phyloP scores from a whole-genome alignment of 2,797 vertebrate genomes.

The Muscicapa striata region DNA sequence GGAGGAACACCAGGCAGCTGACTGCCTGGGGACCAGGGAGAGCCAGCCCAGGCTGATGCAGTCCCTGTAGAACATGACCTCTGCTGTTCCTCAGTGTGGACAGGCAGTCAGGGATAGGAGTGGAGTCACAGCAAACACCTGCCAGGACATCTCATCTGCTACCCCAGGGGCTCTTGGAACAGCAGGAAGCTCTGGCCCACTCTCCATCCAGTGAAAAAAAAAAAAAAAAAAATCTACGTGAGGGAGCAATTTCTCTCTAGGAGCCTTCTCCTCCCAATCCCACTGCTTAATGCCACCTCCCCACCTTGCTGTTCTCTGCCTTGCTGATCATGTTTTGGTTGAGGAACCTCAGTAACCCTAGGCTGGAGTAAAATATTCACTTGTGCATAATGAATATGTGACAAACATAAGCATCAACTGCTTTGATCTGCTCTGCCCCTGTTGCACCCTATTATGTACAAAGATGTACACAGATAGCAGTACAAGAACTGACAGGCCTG shows the following conservation, averaged over 20 bases:
- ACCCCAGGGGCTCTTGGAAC: background rate
- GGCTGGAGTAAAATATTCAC: background rate
- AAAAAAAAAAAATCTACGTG: rapidly evolving
- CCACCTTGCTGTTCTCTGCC: background rate
- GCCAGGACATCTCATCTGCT: background rate
- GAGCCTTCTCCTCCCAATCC: background rate
- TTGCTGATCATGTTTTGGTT: background rate
- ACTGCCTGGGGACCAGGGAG: background rate
- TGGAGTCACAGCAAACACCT: background rate
- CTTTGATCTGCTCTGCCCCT: background rate
- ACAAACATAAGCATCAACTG: background rate
- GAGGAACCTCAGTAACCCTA: background rate
- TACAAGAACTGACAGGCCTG: background rate
- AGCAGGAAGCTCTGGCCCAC: background rate
- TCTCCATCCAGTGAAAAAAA: background rate
- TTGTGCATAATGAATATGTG: background rate
- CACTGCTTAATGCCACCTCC: background rate
- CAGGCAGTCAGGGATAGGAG: background rate
- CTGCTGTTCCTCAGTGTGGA: background rate
- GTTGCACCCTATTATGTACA: background rate
- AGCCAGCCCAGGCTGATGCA: background rate
- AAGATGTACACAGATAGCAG: background rate
- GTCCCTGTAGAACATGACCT: rapidly evolving
- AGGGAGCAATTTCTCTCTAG: background rate
- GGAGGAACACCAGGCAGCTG: background rate